Base-by-base conservation (phyloP, 2,797 vertebrate species). In the Xenentodon cancila region DNA sequence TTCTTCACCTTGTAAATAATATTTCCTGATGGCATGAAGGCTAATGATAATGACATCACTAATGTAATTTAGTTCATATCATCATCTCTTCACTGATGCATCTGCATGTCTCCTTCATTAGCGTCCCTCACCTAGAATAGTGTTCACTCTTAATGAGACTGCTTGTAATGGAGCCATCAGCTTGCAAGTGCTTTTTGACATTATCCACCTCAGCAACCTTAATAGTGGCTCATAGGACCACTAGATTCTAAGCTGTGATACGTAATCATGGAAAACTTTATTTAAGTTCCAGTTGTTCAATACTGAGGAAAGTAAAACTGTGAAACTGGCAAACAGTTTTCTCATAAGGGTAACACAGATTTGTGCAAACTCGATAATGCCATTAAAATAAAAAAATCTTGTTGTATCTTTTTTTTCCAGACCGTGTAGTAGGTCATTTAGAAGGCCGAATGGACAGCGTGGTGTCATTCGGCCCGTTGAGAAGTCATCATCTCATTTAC, bases 51-150 rank as follows among this genome's bases (percentile, higher is more conserved):
- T 84, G 77, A 82, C 71, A 83, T 81, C 80, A 80, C 85, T 84
- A 65, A 85, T 77, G 75, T 85, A 84, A 88, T 92, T 88, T 84
- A 81, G 81, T 82, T 76, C 80, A 77, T 79, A 89, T 91, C 82
- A 87, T 88, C 86, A 81, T 82, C 76, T 65, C 74, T 74, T 89
- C 80, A 84, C 77, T 64, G 82, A 81, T 87, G 74, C 87, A 87
- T 88, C 90, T 89, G 89, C 91, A 86, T 81, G 82, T 84, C 74
- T 80, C 75, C 81, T 88, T 91, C 85, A 86, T 91, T 90, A 88
- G 71, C 27, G 47, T 82, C 72, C 73, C 62, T 87, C 79, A 74
- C 73, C 73, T 70, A 81, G 79, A 77, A 60, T 72, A 47, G 18
- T 69, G 62, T 82, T 75, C 59, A 27, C 69, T 71, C 69, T 60